These are phyloP conservation scores for Spongia lamella DNA, from an alignment of 37 sponge, comb jelly and placozoan species.

Conservation along the genomic window DNA sequence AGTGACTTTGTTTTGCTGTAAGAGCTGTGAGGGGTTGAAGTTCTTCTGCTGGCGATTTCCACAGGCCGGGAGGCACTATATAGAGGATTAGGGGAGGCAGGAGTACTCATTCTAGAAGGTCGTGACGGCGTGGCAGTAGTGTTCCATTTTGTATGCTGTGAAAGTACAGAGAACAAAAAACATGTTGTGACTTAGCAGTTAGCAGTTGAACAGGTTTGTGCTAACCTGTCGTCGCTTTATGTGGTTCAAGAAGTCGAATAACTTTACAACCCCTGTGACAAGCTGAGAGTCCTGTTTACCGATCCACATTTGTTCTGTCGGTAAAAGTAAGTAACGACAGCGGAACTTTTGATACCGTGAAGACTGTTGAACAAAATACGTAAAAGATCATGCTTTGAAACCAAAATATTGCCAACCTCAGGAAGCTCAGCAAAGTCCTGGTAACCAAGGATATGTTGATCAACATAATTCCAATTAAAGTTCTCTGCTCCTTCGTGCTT, in stretches of 20 bases:
- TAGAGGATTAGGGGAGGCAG: no score
- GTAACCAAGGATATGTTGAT: conserved; percentile 72
- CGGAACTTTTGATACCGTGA: conserved; percentile 39
- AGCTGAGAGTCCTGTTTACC: neutral
- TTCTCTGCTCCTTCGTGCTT: conserved; percentile 42
- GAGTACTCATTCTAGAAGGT: no score
- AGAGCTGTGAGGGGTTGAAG: no score
- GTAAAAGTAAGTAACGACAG: conserved; percentile 66
- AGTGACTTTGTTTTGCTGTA: no score
- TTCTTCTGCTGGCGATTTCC: no score
- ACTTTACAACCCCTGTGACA: conserved; percentile 53
- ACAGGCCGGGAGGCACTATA: no score
- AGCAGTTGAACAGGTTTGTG: neutral
- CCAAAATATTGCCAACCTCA: conserved; percentile 31
- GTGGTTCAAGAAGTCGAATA: conserved; percentile 71
- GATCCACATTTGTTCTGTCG: conserved; percentile 1
- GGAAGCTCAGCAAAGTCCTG: conserved; percentile 53
- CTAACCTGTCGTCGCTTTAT: conserved; percentile 37
- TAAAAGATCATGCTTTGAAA: neutral
- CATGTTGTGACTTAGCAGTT: no score
- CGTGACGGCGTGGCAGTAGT: no score
- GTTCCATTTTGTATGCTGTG: no score
- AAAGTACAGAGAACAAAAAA: no score
- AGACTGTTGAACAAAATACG: conserved; percentile 38
- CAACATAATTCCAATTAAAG: conserved; percentile 85